Conservation (phyloP, 2,113 vertebrate genomes). For the Cinclus cinclus region DNA sequence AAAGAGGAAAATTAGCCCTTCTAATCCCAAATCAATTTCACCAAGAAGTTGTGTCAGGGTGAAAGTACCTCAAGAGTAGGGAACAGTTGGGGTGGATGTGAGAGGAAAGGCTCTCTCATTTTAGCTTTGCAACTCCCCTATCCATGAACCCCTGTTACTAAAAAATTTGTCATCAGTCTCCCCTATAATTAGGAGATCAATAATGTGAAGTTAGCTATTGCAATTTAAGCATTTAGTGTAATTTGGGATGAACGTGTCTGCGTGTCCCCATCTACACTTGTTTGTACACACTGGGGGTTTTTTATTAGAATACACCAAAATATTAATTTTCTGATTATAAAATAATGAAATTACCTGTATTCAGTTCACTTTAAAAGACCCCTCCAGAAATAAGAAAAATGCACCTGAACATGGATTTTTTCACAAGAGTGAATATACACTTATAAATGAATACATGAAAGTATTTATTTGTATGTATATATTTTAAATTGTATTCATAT, state of each 20-base stretch:
- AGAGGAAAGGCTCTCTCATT: neutral
- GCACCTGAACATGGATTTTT: neutral
- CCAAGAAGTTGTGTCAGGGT: fast-evolving
- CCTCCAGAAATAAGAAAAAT: neutral
- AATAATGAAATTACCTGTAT: neutral
- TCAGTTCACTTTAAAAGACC: neutral
- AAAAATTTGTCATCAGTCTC: neutral
- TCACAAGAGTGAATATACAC: neutral
- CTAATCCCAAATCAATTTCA: neutral
- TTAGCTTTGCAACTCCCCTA: neutral
- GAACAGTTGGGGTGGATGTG: neutral
- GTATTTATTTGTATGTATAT: neutral
- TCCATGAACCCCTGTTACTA: neutral
- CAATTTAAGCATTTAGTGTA: neutral
- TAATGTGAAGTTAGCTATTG: neutral
- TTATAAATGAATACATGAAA: neutral
- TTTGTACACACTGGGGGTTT: neutral
- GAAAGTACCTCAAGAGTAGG: neutral
- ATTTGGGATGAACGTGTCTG: neutral
- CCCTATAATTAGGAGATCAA: neutral
- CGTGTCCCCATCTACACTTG: neutral
- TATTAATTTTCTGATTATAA: neutral
- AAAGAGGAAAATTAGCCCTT: neutral
- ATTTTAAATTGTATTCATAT: neutral
- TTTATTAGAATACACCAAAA: neutral